phyloP scores from a whole-genome alignment of 2,113 vertebrate genomes.

The Panthera tigris region DNA sequence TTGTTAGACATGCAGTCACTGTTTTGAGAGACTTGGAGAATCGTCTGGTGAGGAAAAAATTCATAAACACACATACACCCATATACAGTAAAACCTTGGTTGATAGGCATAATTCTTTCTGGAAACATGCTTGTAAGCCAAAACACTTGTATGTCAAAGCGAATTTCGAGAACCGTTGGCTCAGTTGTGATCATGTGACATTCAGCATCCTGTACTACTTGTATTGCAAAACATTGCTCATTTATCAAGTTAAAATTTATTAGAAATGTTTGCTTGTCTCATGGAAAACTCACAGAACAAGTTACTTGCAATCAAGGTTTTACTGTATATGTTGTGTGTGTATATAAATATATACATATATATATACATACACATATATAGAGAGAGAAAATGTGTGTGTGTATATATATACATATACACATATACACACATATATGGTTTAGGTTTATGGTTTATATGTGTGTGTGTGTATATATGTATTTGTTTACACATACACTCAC shows the following conservation, averaged over 20 bases:
- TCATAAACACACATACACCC: not conserved
- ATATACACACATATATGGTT: not conserved
- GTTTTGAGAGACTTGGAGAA: not conserved
- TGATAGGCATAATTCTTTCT: too few species aligned
- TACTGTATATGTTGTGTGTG: not conserved
- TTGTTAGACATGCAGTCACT: not conserved
- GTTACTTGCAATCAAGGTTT: too few species aligned
- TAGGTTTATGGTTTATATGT: not conserved
- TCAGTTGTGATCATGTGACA: too few species aligned
- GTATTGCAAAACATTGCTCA: too few species aligned
- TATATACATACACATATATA: not conserved
- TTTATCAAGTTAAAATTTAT: too few species aligned
- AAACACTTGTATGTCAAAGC: too few species aligned
- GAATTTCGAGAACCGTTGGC: too few species aligned
- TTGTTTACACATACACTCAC: not conserved
- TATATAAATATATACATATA: not conserved
- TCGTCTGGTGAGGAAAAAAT: not conserved
- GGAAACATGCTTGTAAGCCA: too few species aligned
- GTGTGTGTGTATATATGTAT: not conserved
- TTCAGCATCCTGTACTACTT: too few species aligned
- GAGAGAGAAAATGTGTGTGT: not conserved
- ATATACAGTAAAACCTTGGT: not conserved
- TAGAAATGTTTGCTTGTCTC: too few species aligned
- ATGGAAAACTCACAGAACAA: too few species aligned
- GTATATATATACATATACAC: too few species aligned